Conservation (phyloP, 2,888 invertebrate genomes). For the Trissolcus japonicus region DNA sequence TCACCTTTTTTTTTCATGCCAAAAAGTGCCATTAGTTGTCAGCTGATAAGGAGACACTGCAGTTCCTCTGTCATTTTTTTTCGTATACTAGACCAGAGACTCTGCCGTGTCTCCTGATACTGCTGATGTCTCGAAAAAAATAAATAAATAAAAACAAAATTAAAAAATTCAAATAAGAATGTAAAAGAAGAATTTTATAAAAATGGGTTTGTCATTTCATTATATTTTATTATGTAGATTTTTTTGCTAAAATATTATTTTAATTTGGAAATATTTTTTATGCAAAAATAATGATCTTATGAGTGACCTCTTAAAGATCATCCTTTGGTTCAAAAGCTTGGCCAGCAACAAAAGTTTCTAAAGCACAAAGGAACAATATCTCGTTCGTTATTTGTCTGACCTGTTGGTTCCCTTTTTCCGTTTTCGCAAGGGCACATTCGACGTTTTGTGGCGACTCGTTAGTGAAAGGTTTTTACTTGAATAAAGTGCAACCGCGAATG, state of each 20-base stretch:
- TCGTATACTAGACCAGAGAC: no score
- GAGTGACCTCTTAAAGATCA: no score
- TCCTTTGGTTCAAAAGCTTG: slow-evolving; percentile 1
- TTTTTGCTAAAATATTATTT: background rate
- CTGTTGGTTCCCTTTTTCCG: slow-evolving; percentile 15
- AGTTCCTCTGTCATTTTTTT: no score
- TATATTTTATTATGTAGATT: background rate
- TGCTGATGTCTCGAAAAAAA: no score
- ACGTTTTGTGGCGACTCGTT: slow-evolving; percentile 42
- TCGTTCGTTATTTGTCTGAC: slow-evolving; percentile 33
- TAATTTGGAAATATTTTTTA: slow-evolving; percentile 1
- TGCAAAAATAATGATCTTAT: slow-evolving; percentile 4
- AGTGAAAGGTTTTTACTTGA: slow-evolving; percentile 50
- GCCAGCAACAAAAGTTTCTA: slow-evolving; percentile 37
- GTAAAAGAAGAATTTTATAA: background rate
- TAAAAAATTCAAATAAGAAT: background rate
- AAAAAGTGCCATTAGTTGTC: no score
- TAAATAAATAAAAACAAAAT: background rate
- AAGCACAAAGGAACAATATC: slow-evolving; percentile 34
- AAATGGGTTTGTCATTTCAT: background rate
- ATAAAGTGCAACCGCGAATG: slow-evolving; percentile 41
- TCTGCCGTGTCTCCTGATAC: no score
- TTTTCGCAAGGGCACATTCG: slow-evolving; percentile 38
- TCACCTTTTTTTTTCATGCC: no score
- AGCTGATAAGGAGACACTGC: no score